Conservation (phyloP, 2,888 invertebrate genomes). For the Drosophila sordidula region DNA sequence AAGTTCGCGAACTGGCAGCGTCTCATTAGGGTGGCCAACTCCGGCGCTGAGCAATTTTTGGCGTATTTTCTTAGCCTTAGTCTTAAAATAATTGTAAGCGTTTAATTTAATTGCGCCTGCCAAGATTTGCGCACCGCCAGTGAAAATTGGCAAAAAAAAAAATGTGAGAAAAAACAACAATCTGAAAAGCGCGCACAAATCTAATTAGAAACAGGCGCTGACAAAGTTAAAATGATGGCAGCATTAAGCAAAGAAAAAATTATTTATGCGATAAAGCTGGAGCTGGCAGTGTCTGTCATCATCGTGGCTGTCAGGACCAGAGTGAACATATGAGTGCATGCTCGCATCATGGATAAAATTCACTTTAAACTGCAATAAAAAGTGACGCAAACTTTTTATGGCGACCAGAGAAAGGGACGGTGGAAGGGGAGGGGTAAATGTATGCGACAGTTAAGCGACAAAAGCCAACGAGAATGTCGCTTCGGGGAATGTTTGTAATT, state of each 20-base stretch:
- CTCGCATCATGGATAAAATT: constrained; percentile 50
- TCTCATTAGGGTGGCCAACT: constrained; percentile 57
- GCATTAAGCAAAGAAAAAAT: constrained; percentile 23
- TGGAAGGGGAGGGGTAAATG: background rate
- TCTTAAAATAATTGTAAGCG: constrained; percentile 79
- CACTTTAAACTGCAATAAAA: constrained; percentile 75
- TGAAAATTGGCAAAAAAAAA: constrained; percentile 38
- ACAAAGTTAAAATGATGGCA: constrained; percentile 67
- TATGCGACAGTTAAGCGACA: constrained; percentile 48
- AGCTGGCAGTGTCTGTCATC: constrained; percentile 44
- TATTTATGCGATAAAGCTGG: constrained; percentile 56
- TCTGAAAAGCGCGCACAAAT: constrained; percentile 70
- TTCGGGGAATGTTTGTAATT: constrained; percentile 69
- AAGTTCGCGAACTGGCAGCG: constrained; percentile 45
- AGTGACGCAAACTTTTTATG: constrained; percentile 54
- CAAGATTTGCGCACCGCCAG: constrained; percentile 56
- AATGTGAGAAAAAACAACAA: constrained; percentile 40
- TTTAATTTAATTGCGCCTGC: constrained; percentile 79
- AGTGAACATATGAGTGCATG: constrained; percentile 40
- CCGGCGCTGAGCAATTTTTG: constrained; percentile 31
- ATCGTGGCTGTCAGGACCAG: constrained; percentile 44
- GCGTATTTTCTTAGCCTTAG: constrained; percentile 57
- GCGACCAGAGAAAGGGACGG: background rate
- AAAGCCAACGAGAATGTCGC: constrained; percentile 48
- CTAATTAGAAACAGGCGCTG: constrained; percentile 74